Evolutionary conservation across 2,113 vertebrate species (phyloP).

Genomic region (Tachycineta bicolor): DNA sequence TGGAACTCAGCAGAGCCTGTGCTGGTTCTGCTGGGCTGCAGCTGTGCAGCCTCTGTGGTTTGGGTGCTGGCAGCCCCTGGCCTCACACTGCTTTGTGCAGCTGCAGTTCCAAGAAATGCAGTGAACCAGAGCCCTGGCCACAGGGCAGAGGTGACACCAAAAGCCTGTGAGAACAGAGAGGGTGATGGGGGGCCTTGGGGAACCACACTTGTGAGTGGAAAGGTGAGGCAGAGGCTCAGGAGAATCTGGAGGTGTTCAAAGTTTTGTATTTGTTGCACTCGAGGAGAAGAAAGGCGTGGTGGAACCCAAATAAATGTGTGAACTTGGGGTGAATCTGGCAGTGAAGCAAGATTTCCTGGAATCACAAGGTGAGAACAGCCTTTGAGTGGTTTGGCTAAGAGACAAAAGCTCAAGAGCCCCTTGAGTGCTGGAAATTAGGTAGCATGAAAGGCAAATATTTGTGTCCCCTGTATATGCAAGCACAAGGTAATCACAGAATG

Average conservation of each 20-base stretch:
- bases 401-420: neutral
- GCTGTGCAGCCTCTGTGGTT: conserved; percentile 40
- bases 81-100: conserved; percentile 30
- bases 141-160: conserved; percentile 32
- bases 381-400: neutral
- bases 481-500: neutral
- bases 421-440: neutral
- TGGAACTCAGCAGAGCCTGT: neutral
- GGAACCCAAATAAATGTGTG: neutral
- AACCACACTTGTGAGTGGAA: neutral
- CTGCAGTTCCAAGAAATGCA: conserved; percentile 73
- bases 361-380: neutral
- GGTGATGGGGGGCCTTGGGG: neutral
- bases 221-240: conserved; percentile 25
- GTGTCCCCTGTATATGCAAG: neutral
- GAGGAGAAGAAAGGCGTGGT: neutral
- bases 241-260: neutral
- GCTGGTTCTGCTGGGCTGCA: neutral
- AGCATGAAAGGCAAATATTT: neutral
- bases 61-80: conserved; percentile 21
- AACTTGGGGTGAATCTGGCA: neutral
- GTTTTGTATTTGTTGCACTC: neutral
- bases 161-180: neutral
- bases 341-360: conserved; percentile 46
- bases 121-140: conserved; percentile 34